These are phyloP conservation scores for Fukomys damarensis DNA, from an alignment of 2,113 vertebrate species.

Conservation along the genomic window DNA sequence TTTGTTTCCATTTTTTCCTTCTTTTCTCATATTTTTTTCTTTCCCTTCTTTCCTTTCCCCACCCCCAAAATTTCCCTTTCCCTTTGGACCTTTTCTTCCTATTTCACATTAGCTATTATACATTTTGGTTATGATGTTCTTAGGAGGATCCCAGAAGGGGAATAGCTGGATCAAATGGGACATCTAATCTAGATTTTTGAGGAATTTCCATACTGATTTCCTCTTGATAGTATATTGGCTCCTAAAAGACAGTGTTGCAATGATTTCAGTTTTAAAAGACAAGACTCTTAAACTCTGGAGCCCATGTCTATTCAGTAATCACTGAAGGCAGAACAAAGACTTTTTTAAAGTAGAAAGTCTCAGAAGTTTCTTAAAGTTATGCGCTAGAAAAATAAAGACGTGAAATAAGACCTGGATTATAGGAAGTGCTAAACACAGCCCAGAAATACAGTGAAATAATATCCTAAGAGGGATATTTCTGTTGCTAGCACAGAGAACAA, in stretches of 20 bases:
- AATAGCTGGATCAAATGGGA: too few relatives aligned
- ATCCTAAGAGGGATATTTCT: neutral
- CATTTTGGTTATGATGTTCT: too few relatives aligned
- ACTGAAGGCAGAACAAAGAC: neutral
- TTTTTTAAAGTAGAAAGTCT: conserved; percentile 5
- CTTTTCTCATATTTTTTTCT: too few relatives aligned
- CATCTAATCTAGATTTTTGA: too few relatives aligned
- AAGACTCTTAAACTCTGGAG: neutral
- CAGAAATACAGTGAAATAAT: neutral
- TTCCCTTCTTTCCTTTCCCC: too few relatives aligned
- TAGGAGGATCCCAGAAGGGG: too few relatives aligned
- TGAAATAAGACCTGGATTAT: neutral
- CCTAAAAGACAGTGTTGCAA: neutral
- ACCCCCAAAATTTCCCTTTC: too few relatives aligned
- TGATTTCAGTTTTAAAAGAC: neutral
- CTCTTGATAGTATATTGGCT: neutral
- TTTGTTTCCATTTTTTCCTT: too few relatives aligned
- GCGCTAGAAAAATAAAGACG: neutral
- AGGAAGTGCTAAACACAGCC: neutral
- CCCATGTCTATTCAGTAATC: neutral
- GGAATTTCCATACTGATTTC: too few relatives aligned
- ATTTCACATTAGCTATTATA: too few relatives aligned
- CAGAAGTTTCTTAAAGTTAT: conserved; percentile 30
- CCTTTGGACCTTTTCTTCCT: too few relatives aligned
- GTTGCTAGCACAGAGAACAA: neutral